Evolutionary conservation across 2,797 vertebrate genomes (phyloP).

Genomic region (Cryptoblepharus egeriae): DNA sequence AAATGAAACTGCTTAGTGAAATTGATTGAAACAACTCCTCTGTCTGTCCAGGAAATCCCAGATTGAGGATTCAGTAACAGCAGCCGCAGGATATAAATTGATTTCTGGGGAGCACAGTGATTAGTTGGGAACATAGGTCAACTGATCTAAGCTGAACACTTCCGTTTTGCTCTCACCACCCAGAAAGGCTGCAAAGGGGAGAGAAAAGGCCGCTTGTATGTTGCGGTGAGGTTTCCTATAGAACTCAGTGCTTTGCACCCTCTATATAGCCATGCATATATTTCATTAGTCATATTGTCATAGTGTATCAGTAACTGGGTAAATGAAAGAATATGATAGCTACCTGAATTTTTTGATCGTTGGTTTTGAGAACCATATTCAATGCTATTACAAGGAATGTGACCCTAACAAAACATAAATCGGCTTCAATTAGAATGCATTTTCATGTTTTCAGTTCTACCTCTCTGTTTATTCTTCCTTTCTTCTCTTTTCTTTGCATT

Average conservation of each 20-base stretch:
- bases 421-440: constrained; percentile 35
- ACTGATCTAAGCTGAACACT: too few species aligned
- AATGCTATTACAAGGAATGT: not conserved
- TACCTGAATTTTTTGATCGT: not conserved
- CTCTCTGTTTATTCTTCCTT: constrained; percentile 29
- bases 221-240: too few species aligned
- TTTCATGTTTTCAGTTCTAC: constrained; percentile 43
- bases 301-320: not conserved
- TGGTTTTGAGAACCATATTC: not conserved
- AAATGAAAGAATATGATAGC: not conserved
- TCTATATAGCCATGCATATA: not conserved
- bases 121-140: not conserved
- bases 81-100: not conserved
- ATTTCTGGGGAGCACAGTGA: not conserved
- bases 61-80: not conserved
- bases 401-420: constrained; percentile 4
- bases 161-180: too few species aligned
- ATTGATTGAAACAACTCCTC: not conserved
- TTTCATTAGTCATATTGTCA: not conserved
- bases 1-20: not conserved
- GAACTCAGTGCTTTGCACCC: too few species aligned
- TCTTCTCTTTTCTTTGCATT: constrained; percentile 33
- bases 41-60: not conserved
- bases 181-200: too few species aligned
- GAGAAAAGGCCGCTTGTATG: too few species aligned